Conservation (phyloP, 2,888 invertebrate species). For the Scaptomyza cyrtandrae region DNA sequence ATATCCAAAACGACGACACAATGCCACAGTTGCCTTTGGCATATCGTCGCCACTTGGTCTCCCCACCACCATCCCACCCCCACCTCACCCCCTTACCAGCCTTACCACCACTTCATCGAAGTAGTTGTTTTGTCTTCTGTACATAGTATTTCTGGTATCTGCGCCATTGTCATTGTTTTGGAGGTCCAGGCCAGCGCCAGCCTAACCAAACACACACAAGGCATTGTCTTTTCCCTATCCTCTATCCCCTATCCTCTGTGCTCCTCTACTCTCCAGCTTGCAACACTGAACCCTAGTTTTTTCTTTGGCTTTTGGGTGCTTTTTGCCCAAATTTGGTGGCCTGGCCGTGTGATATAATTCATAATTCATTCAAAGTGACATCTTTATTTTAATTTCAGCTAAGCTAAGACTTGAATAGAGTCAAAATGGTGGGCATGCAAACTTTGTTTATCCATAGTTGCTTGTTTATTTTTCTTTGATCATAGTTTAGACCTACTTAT, state of each 20-base stretch:
- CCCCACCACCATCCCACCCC: constrained; percentile 10
- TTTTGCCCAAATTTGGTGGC: constrained; percentile 73
- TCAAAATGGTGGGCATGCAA: neutral
- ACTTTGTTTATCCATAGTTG: too few species aligned
- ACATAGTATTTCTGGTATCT: constrained; percentile 56
- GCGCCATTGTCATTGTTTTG: constrained; percentile 68
- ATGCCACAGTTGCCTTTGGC: constrained; percentile 83
- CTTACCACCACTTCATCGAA: neutral
- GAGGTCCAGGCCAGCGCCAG: constrained; percentile 44
- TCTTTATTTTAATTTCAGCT: constrained; percentile 71
- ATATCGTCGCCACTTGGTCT: constrained; percentile 75
- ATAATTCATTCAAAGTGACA: constrained; percentile 77
- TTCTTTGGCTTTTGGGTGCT: constrained; percentile 26
- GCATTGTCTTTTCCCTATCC: constrained; percentile 42
- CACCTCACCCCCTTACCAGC: neutral
- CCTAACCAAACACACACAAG: constrained; percentile 16
- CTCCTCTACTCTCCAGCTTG: neutral
- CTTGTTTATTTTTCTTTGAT: too few species aligned
- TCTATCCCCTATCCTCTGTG: neutral
- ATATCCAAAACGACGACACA: constrained; percentile 84
- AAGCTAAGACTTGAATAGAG: neutral
- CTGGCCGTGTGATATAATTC: constrained; percentile 76
- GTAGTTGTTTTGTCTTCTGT: constrained; percentile 32
- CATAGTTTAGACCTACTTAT: too few species aligned
- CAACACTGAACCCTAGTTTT: constrained; percentile 29